phyloP scores from a whole-genome alignment of 2,888 invertebrate genomes.

The Flexamia atlantica region DNA sequence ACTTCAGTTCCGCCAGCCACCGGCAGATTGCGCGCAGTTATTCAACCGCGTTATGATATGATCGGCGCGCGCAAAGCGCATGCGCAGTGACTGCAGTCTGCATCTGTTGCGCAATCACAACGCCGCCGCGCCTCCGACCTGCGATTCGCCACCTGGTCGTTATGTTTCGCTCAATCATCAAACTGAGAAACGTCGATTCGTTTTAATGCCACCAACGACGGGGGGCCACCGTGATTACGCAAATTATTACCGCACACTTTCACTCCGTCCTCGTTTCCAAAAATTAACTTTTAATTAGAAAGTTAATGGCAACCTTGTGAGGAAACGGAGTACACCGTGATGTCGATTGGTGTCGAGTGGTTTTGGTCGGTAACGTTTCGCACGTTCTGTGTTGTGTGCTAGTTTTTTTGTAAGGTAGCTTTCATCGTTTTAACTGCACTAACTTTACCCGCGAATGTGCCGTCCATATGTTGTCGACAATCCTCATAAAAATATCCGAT shows the following conservation, averaged over 20 bases:
- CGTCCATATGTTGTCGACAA: no score
- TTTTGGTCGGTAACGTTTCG: not conserved
- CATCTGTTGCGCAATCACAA: constrained; percentile 12
- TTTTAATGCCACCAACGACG: constrained; percentile 29
- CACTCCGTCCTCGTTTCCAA: constrained; percentile 26
- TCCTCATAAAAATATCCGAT: no score
- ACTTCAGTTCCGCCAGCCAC: not conserved
- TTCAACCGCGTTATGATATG: not conserved
- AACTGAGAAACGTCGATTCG: constrained; percentile 27
- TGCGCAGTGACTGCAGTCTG: constrained; percentile 3
- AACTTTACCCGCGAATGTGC: no score
- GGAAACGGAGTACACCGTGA: not conserved
- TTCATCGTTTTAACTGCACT: no score
- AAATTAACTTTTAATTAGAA: constrained; percentile 45
- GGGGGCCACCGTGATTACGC: constrained; percentile 30
- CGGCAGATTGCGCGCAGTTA: not conserved
- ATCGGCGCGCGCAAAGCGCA: not conserved
- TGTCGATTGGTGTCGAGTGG: constrained; percentile 1
- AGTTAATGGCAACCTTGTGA: constrained; percentile 39
- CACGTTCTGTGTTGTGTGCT: not conserved
- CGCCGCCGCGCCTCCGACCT: not conserved
- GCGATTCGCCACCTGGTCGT: not conserved
- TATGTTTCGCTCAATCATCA: constrained; percentile 33
- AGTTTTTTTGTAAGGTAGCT: no score
- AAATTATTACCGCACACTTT: constrained; percentile 16